phyloP scores from a whole-genome alignment of 2,888 invertebrate genomes.

The Empis livida region DNA sequence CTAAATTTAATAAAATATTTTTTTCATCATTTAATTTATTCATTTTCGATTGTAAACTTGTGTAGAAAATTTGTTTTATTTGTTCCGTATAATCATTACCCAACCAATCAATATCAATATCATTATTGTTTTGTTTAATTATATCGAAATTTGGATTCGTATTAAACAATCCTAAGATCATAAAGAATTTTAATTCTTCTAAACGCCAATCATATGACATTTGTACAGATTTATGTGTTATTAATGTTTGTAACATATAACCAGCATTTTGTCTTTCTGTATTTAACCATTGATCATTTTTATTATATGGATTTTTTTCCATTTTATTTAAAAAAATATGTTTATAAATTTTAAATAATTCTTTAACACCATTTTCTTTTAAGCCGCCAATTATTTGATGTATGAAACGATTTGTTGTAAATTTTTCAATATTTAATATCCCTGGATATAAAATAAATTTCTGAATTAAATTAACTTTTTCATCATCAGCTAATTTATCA shows the following conservation, averaged over 20 bases:
- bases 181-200: conserved; percentile 49
- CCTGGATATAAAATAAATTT: conserved; percentile 56
- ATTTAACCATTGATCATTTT: conserved; percentile 47
- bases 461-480: conserved; percentile 46
- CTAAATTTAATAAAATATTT: conserved; percentile 43
- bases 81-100: conserved; percentile 41
- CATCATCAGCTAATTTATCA: conserved; percentile 36
- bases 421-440: conserved; percentile 59
- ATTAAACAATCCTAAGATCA: conserved; percentile 51
- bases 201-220: conserved; percentile 45
- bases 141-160: conserved; percentile 33
- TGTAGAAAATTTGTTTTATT: conserved; percentile 55
- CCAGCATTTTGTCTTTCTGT: conserved; percentile 55
- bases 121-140: conserved; percentile 21
- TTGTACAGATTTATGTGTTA: conserved; percentile 31
- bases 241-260: conserved; percentile 39
- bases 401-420: conserved; percentile 50
- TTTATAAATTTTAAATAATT: conserved; percentile 47
- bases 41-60: conserved; percentile 54
- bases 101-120: conserved; percentile 34
- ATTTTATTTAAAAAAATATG: conserved; percentile 45
- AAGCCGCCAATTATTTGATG: conserved; percentile 50
- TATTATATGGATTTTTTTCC: conserved; percentile 32
- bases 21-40: conserved; percentile 50
- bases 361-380: conserved; percentile 46